Percentiles rank a stretch among this genome's conserved stretches.
phyloP scores from a whole-genome alignment of 2,888 invertebrate genomes.

The Archips xylosteana region DNA sequence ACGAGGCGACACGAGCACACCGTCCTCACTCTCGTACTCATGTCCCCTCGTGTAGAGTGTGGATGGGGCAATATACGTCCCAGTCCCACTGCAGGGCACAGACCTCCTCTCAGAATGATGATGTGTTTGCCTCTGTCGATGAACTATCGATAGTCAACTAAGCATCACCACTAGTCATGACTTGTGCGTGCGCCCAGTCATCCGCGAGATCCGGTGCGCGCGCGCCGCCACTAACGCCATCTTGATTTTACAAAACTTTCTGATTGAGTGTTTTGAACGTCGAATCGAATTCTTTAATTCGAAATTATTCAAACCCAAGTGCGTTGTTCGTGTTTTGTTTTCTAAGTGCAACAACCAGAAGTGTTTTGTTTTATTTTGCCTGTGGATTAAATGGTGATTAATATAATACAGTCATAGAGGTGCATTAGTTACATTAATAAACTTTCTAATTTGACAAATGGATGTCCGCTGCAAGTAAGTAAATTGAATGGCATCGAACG shows the following conservation, averaged over 20 bases:
- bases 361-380: background rate
- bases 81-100: too few relatives aligned
- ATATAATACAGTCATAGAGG: conserved; percentile 33
- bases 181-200: conserved; percentile 70
- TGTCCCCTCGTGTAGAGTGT: too few relatives aligned
- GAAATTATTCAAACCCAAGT: background rate
- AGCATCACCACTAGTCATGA: conserved; percentile 52
- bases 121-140: conserved; percentile 34
- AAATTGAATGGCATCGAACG: conserved; percentile 60
- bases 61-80: too few relatives aligned
- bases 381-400: conserved; percentile 10
- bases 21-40: too few relatives aligned
- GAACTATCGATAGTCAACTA: background rate
- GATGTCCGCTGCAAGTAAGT: conserved; percentile 58
- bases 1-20: too few relatives aligned
- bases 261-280: conserved; percentile 24
- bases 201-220: conserved; percentile 71
- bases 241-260: conserved; percentile 51
- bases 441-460: conserved; percentile 75
- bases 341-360: background rate
- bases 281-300: conserved; percentile 1
- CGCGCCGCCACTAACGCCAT: conserved; percentile 58
- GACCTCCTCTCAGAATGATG: too few relatives aligned
- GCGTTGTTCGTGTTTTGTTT: background rate
- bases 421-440: conserved; percentile 59